Evolutionary conservation across 37 sponge, comb jelly and placozoan species (phyloP).

Genomic region (Mnemiopsis leidyi): DNA sequence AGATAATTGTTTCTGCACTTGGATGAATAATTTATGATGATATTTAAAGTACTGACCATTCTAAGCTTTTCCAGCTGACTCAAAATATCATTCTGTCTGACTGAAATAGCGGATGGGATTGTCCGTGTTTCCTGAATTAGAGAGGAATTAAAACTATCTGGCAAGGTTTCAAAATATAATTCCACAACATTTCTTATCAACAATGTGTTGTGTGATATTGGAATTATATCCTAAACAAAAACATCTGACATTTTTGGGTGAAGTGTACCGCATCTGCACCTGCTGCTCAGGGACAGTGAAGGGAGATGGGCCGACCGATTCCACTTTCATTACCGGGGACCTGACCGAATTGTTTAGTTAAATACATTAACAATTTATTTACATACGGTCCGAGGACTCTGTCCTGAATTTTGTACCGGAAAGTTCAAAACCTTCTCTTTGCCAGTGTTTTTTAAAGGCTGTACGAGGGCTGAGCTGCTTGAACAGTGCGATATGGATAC

Average conservation of each 20-base stretch:
- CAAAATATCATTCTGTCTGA: slow-evolving; percentile 14
- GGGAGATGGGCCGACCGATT: not conserved
- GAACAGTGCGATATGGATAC: too few species aligned
- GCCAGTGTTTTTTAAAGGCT: too few species aligned
- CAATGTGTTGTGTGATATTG: not conserved
- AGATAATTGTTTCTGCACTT: too few species aligned
- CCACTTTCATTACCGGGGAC: too few species aligned
- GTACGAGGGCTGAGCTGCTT: too few species aligned
- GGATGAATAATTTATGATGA: not conserved
- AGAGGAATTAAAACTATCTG: too few species aligned
- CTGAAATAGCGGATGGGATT: slow-evolving; percentile 28
- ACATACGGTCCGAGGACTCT: too few species aligned
- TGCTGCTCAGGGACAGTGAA: not conserved
- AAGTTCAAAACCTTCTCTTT: too few species aligned
- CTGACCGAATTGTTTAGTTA: too few species aligned
- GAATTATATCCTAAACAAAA: not conserved
- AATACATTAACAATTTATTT: too few species aligned
- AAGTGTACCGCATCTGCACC: slow-evolving; percentile 26
- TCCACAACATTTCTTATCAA: not conserved
- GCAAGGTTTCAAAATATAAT: not conserved
- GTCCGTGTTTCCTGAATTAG: not conserved
- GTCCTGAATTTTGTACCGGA: too few species aligned
- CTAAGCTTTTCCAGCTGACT: slow-evolving; percentile 17
- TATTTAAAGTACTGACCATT: slow-evolving; percentile 4
- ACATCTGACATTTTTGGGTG: slow-evolving; percentile 26